Evolutionary conservation across 2,888 invertebrate species (phyloP), one percentile per base, ranked within the genome.

Genomic region (Diaperis boleti): DNA sequence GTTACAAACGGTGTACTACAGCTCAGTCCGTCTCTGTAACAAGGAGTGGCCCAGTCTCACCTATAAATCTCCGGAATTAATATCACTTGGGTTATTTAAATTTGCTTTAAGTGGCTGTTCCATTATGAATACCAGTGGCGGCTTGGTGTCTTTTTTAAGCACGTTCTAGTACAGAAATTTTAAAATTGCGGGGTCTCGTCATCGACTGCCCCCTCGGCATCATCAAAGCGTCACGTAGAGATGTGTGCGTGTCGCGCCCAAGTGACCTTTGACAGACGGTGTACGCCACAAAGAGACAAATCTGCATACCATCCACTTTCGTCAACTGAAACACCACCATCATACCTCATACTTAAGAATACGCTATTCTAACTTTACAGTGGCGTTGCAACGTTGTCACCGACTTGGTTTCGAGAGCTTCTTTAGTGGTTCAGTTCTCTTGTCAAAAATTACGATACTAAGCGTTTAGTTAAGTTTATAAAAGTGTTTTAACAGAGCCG

Each of bases 211-310:
- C n/a, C 64, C 62, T 69, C 69, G 69, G 66, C 67, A 67, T 67
- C 64, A 65, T 68, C 67, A 68, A 68, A 77, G 77, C 68, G 72
- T 77, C 78, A 78, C 78, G 78, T 78, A 75, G 72, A 70, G 74
- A 74, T 73, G 75, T 72, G 74, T 76, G 77, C 77, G 77, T 76
- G 78, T 78, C 74, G 76, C 76, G 74, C 77, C 78, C 76, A 76
- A 71, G 64, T 77, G 76, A 76, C 77, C 76, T 72, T 57, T 74
- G 74, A 74, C 74, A 69, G 65, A 66, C 70, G 72, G 73, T 70
- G 67, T 71, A 67, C 69, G 66, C 42, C 68, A 76, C 76, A 77
- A 77, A 76, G 75, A 69, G 72, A 70, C 71, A 72, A 76, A 77
- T 78, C 75, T 78, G 77, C 77, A 78, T 78, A 76, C 72, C 72